Base-by-base conservation (phyloP, 1,140 invertebrate species). In the Achroia grisella region DNA sequence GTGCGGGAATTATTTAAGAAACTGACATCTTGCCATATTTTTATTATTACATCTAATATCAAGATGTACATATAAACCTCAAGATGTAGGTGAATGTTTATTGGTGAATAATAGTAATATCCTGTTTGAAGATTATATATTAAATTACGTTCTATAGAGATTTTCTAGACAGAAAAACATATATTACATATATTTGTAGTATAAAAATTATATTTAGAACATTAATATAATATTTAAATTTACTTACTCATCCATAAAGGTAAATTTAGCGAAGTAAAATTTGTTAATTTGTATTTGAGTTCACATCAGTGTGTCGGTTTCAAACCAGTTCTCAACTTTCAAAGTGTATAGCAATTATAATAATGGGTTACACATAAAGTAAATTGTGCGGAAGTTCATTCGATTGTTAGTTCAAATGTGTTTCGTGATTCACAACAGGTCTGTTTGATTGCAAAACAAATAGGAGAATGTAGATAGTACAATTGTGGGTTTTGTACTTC, bases 361-460 rank as follows among this genome's bases (percentile, higher is more conserved):
- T 79, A 74, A 79, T 74, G 64, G 66, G 47, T 68, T 67, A 67
- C 61, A 68, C 63, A 64, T 74, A 63, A 74, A 70, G 52, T 63
- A 56, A 72, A 74, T 79, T 79, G 68, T 53, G 41, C 52, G 66
- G 65, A 71, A 75, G 60, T 67, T 70, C 53, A 66, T 67, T 63
- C 60, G 61, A 71, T 67, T 64, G 59, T 64, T 52, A 55, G 52
- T 58, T 48, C 49, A 50, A 64, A 61, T 62, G 57, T 66, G 46
- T 64, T 62, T 59, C 46, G 44, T 23, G 17, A 23, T 2, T 23
- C 17, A 23, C 17, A 23, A 6, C 6, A 3, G 17, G 17, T 23
- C 17, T 23, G 6, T 23, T 23, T 23, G 2, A 23, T 23, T 23
- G 17, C 17, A 23, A 23, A 23, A 23, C 6, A 23, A 23, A 23